Conservation (phyloP, 2,797 vertebrate species). For the Pitangus sulphuratus region DNA sequence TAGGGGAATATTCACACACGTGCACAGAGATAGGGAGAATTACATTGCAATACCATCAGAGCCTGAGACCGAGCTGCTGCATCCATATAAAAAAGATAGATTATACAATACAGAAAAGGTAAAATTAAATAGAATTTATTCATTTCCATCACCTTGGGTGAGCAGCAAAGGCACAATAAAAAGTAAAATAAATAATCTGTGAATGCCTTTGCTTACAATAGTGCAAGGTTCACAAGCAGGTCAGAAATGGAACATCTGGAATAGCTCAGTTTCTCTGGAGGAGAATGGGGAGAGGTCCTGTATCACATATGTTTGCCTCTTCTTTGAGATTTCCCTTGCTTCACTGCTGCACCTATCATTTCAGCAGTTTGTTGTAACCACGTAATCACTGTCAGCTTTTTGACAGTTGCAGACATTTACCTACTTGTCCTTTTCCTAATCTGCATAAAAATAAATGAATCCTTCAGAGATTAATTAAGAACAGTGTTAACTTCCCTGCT, state of each 20-base stretch:
- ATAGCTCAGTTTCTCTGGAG: slow-evolving; percentile 18
- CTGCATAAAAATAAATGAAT: slow-evolving; percentile 10
- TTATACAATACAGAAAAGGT: slow-evolving; percentile 1
- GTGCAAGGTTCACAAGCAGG: slow-evolving; percentile 9
- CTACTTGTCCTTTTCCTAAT: neutral
- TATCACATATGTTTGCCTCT: neutral
- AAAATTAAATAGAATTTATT: slow-evolving; percentile 46
- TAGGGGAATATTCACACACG: neutral
- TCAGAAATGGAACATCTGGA: slow-evolving; percentile 1
- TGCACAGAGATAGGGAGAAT: neutral
- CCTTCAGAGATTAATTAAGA: slow-evolving; percentile 43
- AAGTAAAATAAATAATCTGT: neutral
- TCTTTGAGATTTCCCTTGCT: neutral
- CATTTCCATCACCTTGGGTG: neutral
- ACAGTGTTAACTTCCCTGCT: neutral
- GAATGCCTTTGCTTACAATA: neutral
- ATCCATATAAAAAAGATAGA: neutral
- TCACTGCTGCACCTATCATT: neutral
- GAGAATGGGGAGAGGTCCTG: neutral
- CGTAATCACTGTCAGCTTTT: neutral
- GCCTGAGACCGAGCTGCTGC: neutral
- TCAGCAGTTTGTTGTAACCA: neutral
- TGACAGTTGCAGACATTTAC: neutral
- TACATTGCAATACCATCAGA: neutral
- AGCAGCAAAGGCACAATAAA: slow-evolving; percentile 24